A percentile compares a stretch with the other conserved stretches of the same genome.
phyloP scores from a whole-genome alignment of 2,888 invertebrate species.

The Brachyopa scutellaris region DNA sequence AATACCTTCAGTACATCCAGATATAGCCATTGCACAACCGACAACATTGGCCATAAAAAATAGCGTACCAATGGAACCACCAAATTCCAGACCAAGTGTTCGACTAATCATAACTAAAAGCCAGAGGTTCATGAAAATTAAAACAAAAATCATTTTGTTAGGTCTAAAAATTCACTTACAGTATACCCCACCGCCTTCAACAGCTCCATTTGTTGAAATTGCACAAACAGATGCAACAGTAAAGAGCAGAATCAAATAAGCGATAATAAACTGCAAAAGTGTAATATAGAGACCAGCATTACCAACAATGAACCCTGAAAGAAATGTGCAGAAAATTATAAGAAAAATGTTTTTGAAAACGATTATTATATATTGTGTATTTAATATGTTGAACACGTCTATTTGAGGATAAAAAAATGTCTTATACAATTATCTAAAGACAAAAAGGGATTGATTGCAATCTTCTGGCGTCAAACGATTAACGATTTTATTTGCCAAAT shows the following conservation, averaged over 20 bases:
- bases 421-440: too few species aligned
- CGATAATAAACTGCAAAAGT: conserved; percentile 92
- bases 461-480: too few species aligned
- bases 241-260: conserved; percentile 96
- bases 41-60: conserved; percentile 99
- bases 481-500: too few species aligned
- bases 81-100: conserved; percentile 99
- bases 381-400: too few species aligned
- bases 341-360: too few species aligned
- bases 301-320: conserved; percentile 96
- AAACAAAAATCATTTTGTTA: too few species aligned
- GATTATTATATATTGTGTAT: too few species aligned
- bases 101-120: conserved; percentile 98
- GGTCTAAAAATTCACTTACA: conserved; percentile 88
- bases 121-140: background rate
- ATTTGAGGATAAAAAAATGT: too few species aligned
- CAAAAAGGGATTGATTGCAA: too few species aligned
- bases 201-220: conserved; percentile 99
- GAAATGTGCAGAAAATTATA: conserved; percentile 31
- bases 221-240: conserved; percentile 99
- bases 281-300: conserved; percentile 96
- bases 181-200: conserved; percentile 99
- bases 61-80: conserved; percentile 98
- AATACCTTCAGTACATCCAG: conserved; percentile 97
- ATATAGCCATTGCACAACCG: conserved; percentile 96